phyloP scores from a whole-genome alignment of 2,888 invertebrate species.

The Piscicola geometra region DNA sequence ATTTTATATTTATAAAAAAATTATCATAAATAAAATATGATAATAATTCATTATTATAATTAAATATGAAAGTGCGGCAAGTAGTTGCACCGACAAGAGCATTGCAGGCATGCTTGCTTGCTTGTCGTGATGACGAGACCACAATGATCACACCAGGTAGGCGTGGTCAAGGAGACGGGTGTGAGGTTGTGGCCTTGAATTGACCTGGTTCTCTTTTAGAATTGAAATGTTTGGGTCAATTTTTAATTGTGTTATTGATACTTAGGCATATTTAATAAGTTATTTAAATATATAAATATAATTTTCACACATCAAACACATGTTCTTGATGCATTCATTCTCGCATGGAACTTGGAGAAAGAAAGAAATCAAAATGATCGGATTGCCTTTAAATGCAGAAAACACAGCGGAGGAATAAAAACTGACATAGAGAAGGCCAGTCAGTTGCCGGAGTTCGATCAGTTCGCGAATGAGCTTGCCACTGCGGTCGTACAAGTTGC shows the following conservation, averaged over 20 bases:
- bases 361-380: no score
- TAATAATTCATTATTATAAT: no score
- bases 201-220: constrained; percentile 5
- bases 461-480: background rate
- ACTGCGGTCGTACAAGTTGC: background rate
- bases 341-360: no score
- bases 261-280: background rate
- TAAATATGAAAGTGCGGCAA: background rate
- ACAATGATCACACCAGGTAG: constrained; percentile 14
- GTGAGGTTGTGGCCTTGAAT: background rate
- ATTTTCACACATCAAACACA: no score
- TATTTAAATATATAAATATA: background rate
- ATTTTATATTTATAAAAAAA: no score
- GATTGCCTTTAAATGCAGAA: no score
- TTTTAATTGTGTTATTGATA: no score
- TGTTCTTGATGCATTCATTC: no score
- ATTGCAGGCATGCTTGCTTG: background rate
- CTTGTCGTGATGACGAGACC: background rate
- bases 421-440: constrained; percentile 2
- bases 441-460: background rate
- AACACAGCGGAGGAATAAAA: no score
- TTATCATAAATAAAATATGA: no score
- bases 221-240: no score
- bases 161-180: background rate
- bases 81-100: background rate